Conservation (phyloP, 1,140 invertebrate genomes). For the Triops longicaudatus region DNA sequence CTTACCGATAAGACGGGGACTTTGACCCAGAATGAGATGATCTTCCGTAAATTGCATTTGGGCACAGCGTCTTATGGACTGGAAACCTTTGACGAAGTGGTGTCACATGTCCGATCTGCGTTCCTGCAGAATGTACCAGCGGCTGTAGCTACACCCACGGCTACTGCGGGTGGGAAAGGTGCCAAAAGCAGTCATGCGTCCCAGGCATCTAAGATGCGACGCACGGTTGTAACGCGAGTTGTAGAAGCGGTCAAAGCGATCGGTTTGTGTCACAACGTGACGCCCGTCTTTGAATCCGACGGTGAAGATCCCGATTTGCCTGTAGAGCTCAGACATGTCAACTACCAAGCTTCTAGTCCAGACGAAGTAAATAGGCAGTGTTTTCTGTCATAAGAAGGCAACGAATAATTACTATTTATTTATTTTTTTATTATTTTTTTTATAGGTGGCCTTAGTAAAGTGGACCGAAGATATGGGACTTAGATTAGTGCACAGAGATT, state of each 20-base stretch:
- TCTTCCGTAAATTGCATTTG: slow-evolving; percentile 87
- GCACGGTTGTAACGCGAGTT: slow-evolving; percentile 66
- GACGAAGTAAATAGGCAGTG: slow-evolving; percentile 75
- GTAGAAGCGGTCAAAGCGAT: slow-evolving; percentile 83
- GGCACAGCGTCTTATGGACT: slow-evolving; percentile 78
- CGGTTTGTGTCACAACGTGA: slow-evolving; percentile 97
- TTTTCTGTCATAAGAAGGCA: too few relatives aligned
- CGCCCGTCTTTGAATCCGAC: slow-evolving; percentile 77
- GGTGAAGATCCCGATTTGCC: slow-evolving; percentile 32
- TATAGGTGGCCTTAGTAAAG: slow-evolving; percentile 65
- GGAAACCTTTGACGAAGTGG: slow-evolving; percentile 79
- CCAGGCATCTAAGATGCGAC: slow-evolving; percentile 43
- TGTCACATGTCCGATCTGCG: neutral
- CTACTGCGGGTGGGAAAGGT: neutral
- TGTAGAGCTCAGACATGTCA: slow-evolving; percentile 33
- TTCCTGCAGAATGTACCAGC: neutral
- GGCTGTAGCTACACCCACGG: neutral
- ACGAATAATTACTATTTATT: too few relatives aligned
- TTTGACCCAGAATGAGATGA: slow-evolving; percentile 98
- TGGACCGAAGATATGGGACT: slow-evolving; percentile 62
- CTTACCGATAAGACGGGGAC: slow-evolving; percentile 98
- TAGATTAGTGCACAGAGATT: slow-evolving; percentile 58
- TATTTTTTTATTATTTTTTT: slow-evolving; percentile 27
- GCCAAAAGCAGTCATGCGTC: neutral
- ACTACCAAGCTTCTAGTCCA: slow-evolving; percentile 87